Conservation (phyloP, 1,140 invertebrate genomes). For the Orius insidiosus region DNA sequence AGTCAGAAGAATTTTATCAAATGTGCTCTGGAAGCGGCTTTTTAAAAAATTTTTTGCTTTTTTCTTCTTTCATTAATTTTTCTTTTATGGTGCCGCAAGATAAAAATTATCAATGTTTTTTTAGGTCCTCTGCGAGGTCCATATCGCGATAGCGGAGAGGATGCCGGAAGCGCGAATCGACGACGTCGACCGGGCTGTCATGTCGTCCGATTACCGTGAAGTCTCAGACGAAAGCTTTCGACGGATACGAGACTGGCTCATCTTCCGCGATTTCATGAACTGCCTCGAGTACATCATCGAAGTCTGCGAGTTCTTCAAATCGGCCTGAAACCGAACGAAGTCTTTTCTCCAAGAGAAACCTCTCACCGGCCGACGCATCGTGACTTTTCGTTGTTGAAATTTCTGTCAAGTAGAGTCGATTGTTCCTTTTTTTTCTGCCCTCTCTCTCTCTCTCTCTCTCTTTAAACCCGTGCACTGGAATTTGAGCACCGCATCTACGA, state of each 20-base stretch:
- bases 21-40: background rate
- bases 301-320: constrained; percentile 30
- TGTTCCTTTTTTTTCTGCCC: no score
- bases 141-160: constrained; percentile 36
- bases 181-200: constrained; percentile 36
- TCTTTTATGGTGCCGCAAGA: no score
- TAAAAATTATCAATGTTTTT: constrained; percentile 19
- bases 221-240: constrained; percentile 28
- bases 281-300: constrained; percentile 38
- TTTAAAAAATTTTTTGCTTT: no score
- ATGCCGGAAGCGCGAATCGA: constrained; percentile 25
- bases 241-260: constrained; percentile 42
- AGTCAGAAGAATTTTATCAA: background rate
- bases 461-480: no score
- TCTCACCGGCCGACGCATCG: no score
- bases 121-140: constrained; percentile 36
- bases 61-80: no score
- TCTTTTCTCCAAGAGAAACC: no score
- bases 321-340: no score
- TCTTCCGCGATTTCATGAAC: constrained; percentile 47
- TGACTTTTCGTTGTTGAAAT: no score
- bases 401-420: no score
- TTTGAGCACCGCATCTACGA: no score
- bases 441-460: no score
- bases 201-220: constrained; percentile 32